Percentiles rank a stretch among this genome's conserved stretches.
phyloP scores from a whole-genome alignment of 2,888 invertebrate genomes.

The Danaus chrysippus region DNA sequence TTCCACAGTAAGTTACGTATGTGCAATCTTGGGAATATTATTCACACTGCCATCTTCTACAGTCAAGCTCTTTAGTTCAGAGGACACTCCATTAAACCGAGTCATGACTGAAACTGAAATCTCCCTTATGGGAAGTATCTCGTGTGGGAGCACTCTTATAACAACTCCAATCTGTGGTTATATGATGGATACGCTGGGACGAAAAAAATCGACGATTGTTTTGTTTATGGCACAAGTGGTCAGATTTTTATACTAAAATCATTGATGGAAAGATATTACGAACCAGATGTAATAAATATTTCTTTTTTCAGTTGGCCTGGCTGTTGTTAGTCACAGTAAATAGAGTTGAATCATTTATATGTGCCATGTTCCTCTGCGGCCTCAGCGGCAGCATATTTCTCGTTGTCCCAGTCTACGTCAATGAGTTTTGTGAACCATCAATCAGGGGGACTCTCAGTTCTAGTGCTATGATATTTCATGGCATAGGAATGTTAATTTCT shows the following conservation, averaged over 20 bases:
- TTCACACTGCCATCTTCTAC: constrained; percentile 60
- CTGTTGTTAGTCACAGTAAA: constrained; percentile 40
- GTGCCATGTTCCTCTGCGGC: constrained; percentile 51
- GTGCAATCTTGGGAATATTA: constrained; percentile 50
- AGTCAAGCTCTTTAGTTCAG: constrained; percentile 49
- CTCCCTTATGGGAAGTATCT: constrained; percentile 52
- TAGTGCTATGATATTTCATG: constrained; percentile 47
- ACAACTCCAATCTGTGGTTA: constrained; percentile 46
- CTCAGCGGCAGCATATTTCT: constrained; percentile 46
- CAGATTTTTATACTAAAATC: constrained; percentile 27
- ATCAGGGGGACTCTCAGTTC: constrained; percentile 58
- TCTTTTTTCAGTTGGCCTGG: constrained; percentile 49
- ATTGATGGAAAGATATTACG: background rate
- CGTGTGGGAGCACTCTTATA: constrained; percentile 50
- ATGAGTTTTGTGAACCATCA: constrained; percentile 59
- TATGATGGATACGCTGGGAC: constrained; percentile 48
- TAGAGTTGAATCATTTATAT: constrained; percentile 49
- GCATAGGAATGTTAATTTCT: constrained; percentile 52
- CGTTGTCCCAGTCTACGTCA: constrained; percentile 49
- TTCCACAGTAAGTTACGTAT: constrained; percentile 50
- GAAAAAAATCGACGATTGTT: constrained; percentile 45
- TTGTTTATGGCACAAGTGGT: constrained; percentile 46
- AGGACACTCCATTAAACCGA: constrained; percentile 52
- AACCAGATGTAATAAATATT: background rate
- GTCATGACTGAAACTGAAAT: constrained; percentile 53